These are phyloP conservation scores for Nephila pilipes DNA, from an alignment of 1,140 invertebrate genomes.

Conservation along the genomic window DNA sequence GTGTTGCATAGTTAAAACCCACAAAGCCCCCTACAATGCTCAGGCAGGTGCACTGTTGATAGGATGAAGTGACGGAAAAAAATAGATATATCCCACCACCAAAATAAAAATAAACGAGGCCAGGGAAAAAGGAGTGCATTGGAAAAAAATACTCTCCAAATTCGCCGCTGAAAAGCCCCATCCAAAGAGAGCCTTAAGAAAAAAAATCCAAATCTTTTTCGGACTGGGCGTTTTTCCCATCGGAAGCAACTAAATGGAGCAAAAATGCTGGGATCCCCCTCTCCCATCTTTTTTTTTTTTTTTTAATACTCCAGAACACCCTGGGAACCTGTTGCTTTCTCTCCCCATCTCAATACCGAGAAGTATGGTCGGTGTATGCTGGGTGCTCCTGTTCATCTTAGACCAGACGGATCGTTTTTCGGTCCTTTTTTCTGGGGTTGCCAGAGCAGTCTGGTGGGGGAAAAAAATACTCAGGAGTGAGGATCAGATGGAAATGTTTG, in stretches of 20 bases:
- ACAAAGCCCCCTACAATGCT: constrained; percentile 16
- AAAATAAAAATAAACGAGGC: constrained; percentile 66
- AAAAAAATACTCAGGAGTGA: background rate
- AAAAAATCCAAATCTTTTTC: constrained; percentile 34
- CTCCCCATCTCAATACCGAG: constrained; percentile 64
- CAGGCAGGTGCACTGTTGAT: constrained; percentile 45
- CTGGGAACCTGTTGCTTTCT: constrained; percentile 67
- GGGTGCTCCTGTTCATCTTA: background rate
- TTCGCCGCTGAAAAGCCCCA: constrained; percentile 10
- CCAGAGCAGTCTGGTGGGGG: background rate
- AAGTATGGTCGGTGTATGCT: constrained; percentile 6
- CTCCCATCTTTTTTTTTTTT: constrained; percentile 11
- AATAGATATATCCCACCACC: constrained; percentile 55
- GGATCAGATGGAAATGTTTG: background rate
- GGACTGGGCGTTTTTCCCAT: constrained; percentile 73
- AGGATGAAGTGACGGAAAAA: constrained; percentile 9
- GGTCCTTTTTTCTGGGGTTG: constrained; percentile 8
- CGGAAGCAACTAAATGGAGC: constrained; percentile 63
- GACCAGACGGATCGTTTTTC: constrained; percentile 52
- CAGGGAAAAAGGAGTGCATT: constrained; percentile 53
- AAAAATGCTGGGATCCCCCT: constrained; percentile 44
- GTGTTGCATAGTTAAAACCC: background rate
- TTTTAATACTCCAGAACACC: background rate
- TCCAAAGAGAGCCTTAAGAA: constrained; percentile 28
- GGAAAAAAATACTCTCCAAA: constrained; percentile 53